Evolutionary conservation across 2,113 vertebrate genomes (phyloP).

Genomic region (Dunckerocampus dactyliophorus): DNA sequence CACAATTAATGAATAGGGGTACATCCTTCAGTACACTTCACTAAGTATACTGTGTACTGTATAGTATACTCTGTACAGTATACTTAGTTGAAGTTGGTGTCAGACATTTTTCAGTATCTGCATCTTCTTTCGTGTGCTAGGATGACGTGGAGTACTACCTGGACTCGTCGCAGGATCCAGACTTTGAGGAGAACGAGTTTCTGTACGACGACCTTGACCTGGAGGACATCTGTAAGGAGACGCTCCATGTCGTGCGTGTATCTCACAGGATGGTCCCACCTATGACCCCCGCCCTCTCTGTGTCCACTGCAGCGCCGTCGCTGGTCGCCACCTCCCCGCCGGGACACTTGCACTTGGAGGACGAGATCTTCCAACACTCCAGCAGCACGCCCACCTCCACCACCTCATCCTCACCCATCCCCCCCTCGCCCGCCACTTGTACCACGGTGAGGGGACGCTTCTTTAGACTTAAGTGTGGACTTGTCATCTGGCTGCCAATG

Average conservation of each 20-base stretch:
- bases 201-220: conserved; percentile 90
- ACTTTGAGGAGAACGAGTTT: conserved; percentile 93
- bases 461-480: too few species aligned
- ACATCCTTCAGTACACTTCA: too few species aligned
- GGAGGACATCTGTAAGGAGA: conserved; percentile 88
- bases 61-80: too few species aligned
- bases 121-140: neutral
- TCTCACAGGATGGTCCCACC: too few species aligned
- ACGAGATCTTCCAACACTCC: conserved; percentile 89
- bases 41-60: too few species aligned
- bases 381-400: conserved; percentile 94
- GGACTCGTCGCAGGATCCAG: conserved; percentile 89
- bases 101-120: too few species aligned
- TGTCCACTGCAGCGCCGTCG: conserved; percentile 71
- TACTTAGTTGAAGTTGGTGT: too few species aligned
- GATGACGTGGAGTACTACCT: conserved; percentile 93
- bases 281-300: neutral
- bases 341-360: conserved; percentile 83
- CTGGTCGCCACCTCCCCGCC: conserved; percentile 89
- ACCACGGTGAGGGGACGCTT: conserved; percentile 72
- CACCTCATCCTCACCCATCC: conserved; percentile 91
- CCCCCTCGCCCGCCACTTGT: conserved; percentile 85
- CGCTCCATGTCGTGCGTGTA: neutral
- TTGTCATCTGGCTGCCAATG: too few species aligned
- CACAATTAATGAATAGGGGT: too few species aligned